phyloP scores from a whole-genome alignment of 1,140 invertebrate species.

The Rhagoletis pomonella region DNA sequence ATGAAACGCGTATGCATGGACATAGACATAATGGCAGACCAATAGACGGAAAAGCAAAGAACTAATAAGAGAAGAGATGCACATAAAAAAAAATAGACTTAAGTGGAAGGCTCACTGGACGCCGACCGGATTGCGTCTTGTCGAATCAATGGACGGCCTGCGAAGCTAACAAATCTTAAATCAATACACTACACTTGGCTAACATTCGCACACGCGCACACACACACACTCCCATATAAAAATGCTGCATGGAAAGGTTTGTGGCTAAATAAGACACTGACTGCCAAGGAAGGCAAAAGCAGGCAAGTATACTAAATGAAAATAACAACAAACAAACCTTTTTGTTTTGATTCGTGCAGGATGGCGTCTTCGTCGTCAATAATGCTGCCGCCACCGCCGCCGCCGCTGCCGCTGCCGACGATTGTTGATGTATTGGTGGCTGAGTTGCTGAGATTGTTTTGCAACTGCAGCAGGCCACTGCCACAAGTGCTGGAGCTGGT shows the following conservation, averaged over 20 bases:
- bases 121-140: not conserved
- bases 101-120: not conserved
- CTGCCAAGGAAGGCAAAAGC: not conserved
- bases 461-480: slow-evolving; percentile 72
- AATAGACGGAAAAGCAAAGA: not conserved
- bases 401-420: slow-evolving; percentile 62
- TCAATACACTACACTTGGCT: not conserved
- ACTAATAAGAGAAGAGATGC: not conserved
- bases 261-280: not conserved
- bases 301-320: not conserved
- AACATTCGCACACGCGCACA: not conserved
- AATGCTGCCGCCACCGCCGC: slow-evolving; percentile 58
- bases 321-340: slow-evolving; percentile 53
- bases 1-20: not conserved
- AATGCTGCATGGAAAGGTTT: not conserved
- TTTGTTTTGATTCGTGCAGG: slow-evolving; percentile 57
- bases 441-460: slow-evolving; percentile 71
- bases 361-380: slow-evolving; percentile 53
- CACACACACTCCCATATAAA: not conserved
- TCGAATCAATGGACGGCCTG: slow-evolving; percentile 4
- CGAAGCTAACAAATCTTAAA: not conserved
- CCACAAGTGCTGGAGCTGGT: slow-evolving; percentile 72
- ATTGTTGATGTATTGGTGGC: slow-evolving; percentile 58
- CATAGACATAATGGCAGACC: not conserved
- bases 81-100: not conserved